These are phyloP conservation scores for Siniperca scherzeri DNA, from an alignment of 2,797 vertebrate species.

Conservation along the genomic window DNA sequence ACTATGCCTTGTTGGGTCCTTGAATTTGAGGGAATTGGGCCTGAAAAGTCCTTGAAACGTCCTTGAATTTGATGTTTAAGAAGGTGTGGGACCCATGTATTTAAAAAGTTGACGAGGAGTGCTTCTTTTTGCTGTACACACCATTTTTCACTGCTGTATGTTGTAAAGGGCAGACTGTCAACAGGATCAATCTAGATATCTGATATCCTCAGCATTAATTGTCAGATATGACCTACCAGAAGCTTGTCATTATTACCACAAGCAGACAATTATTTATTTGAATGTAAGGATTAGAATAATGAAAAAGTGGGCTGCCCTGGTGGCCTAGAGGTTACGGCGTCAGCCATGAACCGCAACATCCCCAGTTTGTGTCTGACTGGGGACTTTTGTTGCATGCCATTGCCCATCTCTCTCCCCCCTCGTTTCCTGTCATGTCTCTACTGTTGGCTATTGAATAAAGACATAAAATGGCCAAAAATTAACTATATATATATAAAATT, in stretches of 20 bases:
- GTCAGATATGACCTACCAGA: neutral
- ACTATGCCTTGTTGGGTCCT: too few relatives aligned
- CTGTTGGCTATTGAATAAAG: neutral
- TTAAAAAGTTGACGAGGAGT: neutral
- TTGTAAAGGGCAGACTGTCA: neutral
- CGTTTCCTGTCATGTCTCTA: neutral
- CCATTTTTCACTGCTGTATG: too few relatives aligned
- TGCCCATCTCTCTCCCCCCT: neutral
- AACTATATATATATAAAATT: neutral
- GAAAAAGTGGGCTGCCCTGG: neutral
- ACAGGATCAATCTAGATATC: neutral
- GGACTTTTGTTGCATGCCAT: neutral
- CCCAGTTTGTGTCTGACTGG: neutral
- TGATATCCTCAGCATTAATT: neutral
- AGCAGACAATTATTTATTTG: neutral
- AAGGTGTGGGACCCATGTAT: too few relatives aligned
- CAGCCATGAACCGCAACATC: neutral
- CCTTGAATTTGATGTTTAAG: too few relatives aligned
- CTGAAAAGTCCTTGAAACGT: too few relatives aligned
- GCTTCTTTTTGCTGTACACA: neutral
- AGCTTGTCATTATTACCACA: neutral
- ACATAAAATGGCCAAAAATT: neutral
- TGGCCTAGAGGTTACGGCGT: neutral
- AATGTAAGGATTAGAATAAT: neutral
- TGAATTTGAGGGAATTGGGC: too few relatives aligned